Base-by-base conservation (phyloP, 2,113 vertebrate genomes). In the Apteryx mantelli region DNA sequence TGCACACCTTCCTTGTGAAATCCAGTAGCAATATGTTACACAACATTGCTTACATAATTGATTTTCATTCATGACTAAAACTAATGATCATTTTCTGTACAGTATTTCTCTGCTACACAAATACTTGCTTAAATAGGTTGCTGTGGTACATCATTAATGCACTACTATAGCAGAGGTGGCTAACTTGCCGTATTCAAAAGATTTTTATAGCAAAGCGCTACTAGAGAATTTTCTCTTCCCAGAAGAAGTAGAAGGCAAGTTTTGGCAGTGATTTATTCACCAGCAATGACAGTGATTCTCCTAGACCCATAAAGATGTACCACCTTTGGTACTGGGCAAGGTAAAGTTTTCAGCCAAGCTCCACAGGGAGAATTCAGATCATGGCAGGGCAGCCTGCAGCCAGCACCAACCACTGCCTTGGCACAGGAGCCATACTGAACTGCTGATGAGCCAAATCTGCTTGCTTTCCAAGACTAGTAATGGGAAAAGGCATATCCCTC, bases 361-460 rank as follows among this genome's bases (percentile, higher is more conserved):
- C 44, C 58, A 30, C 63, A 70, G 28, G 15, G 34, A 91, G 8
- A 7, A 52, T 38, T 77, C 77, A 70, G 38, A 48, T 8, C n/a
- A 14, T 44, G 25, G 6, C 1, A 6, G 52, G 52, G 52, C 36
- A 64, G 32, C 21, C 56, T 79, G 42, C 11, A 71, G 66, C 17
- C 1, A 0, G 26, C 61, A 73, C 38, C 21, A 83, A 8, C 58
- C 44, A 61, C 0, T 0, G 24, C 4, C 38, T 48, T 52, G 24
- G 8, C 32, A 24, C 3, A 9, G 66, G 16, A 88, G 34, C 9
- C 30, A 42, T 26, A 48, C 63, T 81, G 81, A 68, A 58, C 13
- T 40, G 48, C 17, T 58, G 55, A n/a, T 48, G 60, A 78, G 64
- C 4, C 32, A 86, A 80, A 81, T 13, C 17, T 56, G 6, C 55